These are phyloP conservation scores for Chauna torquata DNA, from an alignment of 2,113 vertebrate genomes.

Conservation along the genomic window DNA sequence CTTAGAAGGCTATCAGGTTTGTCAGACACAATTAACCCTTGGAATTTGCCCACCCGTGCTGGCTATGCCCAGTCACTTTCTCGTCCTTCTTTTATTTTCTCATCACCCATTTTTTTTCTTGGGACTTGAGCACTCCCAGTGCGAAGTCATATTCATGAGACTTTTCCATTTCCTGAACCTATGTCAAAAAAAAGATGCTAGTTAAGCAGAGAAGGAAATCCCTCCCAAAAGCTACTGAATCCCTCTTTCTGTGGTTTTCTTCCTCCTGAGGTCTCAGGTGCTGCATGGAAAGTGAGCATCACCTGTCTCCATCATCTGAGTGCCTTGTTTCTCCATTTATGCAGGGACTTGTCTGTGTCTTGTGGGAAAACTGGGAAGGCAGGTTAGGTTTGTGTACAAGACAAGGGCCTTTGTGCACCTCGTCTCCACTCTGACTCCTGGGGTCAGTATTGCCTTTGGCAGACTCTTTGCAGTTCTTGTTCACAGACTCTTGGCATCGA, in stretches of 20 bases:
- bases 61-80: not conserved
- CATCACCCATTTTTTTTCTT: not conserved
- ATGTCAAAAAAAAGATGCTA: rapidly evolving
- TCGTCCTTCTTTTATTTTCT: not conserved
- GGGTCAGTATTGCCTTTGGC: not conserved
- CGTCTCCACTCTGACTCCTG: rapidly evolving
- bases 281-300: not conserved
- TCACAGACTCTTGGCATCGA: not conserved
- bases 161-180: not conserved
- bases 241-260: not conserved
- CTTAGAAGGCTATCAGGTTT: not conserved
- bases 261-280: not conserved
- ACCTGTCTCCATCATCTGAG: not conserved
- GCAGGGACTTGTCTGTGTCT: not conserved
- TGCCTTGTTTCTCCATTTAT: not conserved
- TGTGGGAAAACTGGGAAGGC: not conserved
- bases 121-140: not conserved
- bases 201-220: not conserved
- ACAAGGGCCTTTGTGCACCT: not conserved
- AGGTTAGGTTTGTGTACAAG: not conserved
- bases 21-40: not conserved
- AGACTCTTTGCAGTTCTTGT: not conserved
- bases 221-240: not conserved
- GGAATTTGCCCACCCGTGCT: not conserved
- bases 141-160: not conserved